Conservation (phyloP, 2,113 vertebrate genomes). For the Morone saxatilis region DNA sequence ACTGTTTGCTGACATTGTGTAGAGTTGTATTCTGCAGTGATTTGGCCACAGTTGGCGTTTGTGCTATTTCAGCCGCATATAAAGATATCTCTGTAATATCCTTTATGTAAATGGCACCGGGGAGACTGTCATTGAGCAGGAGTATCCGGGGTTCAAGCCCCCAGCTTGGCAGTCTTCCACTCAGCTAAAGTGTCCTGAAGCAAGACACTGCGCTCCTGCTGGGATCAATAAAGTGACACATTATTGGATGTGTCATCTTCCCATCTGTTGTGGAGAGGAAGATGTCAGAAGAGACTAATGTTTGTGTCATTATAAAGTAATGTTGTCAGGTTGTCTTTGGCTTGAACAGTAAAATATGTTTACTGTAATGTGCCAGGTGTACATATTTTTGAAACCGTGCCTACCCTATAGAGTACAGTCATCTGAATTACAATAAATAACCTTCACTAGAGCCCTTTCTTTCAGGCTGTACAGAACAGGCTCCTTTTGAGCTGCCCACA, state of each 20-base stretch:
- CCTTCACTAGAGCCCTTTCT: neutral
- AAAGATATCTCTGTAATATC: neutral
- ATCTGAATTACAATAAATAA: no score
- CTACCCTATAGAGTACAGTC: neutral
- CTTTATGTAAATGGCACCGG: neutral
- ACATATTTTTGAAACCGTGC: neutral
- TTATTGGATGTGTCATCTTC: constrained; percentile 36
- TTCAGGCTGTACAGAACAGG: neutral
- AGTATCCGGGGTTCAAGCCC: constrained; percentile 14
- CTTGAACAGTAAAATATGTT: neutral
- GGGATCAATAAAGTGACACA: constrained; percentile 57
- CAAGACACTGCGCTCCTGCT: constrained; percentile 47
- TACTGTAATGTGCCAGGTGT: neutral
- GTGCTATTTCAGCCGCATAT: neutral
- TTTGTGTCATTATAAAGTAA: neutral
- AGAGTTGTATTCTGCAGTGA: neutral
- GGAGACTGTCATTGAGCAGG: neutral
- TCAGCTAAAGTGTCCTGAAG: constrained; percentile 31
- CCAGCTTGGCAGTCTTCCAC: constrained; percentile 33
- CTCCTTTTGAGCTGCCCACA: constrained; percentile 19
- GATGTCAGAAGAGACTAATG: neutral
- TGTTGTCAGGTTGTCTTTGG: neutral
- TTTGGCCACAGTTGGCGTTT: neutral
- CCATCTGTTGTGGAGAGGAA: constrained; percentile 37
- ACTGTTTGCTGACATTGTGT: neutral